phyloP scores from a whole-genome alignment of 2,888 invertebrate species.

The Epinotia nisella region DNA sequence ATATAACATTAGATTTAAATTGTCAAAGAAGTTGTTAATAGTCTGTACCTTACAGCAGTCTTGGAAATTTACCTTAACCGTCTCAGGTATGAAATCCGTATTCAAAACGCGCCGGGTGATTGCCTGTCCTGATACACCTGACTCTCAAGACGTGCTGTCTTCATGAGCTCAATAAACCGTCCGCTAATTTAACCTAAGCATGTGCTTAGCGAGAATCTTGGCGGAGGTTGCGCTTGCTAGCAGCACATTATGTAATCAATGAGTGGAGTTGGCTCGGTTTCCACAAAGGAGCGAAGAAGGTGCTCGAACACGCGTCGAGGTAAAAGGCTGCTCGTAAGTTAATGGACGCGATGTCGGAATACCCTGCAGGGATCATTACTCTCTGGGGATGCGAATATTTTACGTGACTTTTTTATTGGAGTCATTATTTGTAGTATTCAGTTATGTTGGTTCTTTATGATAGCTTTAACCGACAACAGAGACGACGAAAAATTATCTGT shows the following conservation, averaged over 20 bases:
- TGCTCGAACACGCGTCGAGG: neutral
- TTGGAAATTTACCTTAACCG: too few relatives aligned
- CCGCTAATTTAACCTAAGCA: neutral
- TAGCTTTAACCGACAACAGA: neutral
- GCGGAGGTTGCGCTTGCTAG: neutral
- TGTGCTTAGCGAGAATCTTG: neutral
- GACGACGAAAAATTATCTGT: too few relatives aligned
- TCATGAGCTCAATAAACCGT: neutral
- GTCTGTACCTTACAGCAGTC: too few relatives aligned
- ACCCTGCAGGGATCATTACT: neutral
- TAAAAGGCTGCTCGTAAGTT: neutral
- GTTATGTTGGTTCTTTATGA: neutral
- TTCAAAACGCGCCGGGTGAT: too few relatives aligned
- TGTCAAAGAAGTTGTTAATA: too few relatives aligned
- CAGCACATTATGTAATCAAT: neutral
- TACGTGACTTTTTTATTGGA: neutral
- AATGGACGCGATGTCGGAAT: slow-evolving; percentile 1
- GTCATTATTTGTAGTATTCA: neutral
- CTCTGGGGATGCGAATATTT: neutral
- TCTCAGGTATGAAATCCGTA: too few relatives aligned
- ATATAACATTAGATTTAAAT: too few relatives aligned
- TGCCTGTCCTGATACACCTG: neutral
- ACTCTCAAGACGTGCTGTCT: neutral
- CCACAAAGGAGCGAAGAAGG: neutral
- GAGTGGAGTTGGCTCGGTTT: neutral